phyloP scores from a whole-genome alignment of 1,140 invertebrate genomes.

The Heterodera schachtii region DNA sequence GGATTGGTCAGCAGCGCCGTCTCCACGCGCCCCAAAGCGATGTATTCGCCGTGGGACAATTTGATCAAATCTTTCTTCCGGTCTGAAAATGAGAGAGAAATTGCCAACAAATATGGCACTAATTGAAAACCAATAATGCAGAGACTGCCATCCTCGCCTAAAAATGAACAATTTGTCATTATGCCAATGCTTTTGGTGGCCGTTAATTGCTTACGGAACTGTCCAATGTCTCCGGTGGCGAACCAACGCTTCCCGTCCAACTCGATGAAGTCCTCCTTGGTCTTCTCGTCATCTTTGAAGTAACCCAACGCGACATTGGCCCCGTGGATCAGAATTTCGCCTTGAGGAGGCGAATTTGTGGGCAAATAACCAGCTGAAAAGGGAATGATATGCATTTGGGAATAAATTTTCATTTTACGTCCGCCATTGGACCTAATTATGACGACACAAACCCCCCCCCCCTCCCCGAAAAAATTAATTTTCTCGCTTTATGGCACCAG shows the following conservation, averaged over 20 bases:
- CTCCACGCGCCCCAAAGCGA: conserved; percentile 78
- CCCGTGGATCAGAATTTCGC: conserved; percentile 88
- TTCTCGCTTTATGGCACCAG: too few species aligned
- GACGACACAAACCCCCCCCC: too few species aligned
- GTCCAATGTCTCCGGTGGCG: conserved; percentile 91
- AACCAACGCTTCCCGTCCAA: conserved; percentile 84
- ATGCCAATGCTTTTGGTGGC: too few species aligned
- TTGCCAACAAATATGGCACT: neutral
- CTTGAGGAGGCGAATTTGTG: conserved; percentile 85
- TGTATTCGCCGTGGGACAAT: conserved; percentile 91
- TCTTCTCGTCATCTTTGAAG: conserved; percentile 85
- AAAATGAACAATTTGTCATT: too few species aligned
- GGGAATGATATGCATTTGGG: too few species aligned
- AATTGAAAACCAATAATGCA: conserved; percentile 85
- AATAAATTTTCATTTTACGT: too few species aligned
- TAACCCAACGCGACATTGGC: conserved; percentile 88
- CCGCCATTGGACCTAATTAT: too few species aligned
- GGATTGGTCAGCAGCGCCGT: conserved; percentile 88
- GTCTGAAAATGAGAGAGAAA: conserved; percentile 70
- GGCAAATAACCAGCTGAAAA: conserved; percentile 75
- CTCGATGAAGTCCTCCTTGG: conserved; percentile 85
- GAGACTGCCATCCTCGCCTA: conserved; percentile 79
- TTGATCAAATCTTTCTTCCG: conserved; percentile 98
- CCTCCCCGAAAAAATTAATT: too few species aligned
- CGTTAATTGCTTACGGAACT: conserved; percentile 73